phyloP scores from a whole-genome alignment of 2,113 vertebrate genomes.

The Aegithalos caudatus region DNA sequence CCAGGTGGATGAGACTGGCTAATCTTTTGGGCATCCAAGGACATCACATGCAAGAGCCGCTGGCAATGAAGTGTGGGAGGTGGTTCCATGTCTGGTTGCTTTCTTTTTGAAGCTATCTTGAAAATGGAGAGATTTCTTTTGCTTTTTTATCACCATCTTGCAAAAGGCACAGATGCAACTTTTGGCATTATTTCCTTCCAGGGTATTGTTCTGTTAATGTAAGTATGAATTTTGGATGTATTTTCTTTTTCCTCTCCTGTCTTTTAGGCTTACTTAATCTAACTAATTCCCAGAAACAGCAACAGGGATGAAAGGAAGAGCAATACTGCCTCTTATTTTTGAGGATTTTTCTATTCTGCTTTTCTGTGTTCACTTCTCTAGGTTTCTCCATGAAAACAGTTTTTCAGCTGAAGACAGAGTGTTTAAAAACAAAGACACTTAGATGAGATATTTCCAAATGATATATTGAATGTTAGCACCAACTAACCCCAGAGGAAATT shows the following conservation, averaged over 20 bases:
- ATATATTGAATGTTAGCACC: neutral
- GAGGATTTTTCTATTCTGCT: neutral
- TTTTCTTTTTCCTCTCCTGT: neutral
- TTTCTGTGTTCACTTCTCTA: neutral
- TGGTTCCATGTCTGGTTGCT: neutral
- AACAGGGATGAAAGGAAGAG: neutral
- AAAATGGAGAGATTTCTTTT: constrained; percentile 47
- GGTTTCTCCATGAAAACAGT: neutral
- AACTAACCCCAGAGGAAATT: neutral
- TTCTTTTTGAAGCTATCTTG: constrained; percentile 45
- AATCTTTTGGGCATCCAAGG: constrained; percentile 5
- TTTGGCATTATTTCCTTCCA: neutral
- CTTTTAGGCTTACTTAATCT: neutral
- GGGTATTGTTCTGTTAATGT: neutral
- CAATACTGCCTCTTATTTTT: neutral
- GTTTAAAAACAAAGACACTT: neutral
- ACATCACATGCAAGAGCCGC: neutral
- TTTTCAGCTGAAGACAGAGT: neutral
- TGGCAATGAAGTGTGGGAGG: neutral
- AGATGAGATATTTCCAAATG: neutral
- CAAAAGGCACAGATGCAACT: constrained; percentile 22
- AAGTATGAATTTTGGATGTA: neutral
- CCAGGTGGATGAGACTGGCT: neutral
- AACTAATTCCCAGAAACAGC: neutral
- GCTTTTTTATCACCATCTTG: constrained; percentile 24